Percentiles rank a stretch among this genome's conserved stretches.
Evolutionary conservation across 1,140 invertebrate species (phyloP).

Genomic region (Gryon sp.): DNA sequence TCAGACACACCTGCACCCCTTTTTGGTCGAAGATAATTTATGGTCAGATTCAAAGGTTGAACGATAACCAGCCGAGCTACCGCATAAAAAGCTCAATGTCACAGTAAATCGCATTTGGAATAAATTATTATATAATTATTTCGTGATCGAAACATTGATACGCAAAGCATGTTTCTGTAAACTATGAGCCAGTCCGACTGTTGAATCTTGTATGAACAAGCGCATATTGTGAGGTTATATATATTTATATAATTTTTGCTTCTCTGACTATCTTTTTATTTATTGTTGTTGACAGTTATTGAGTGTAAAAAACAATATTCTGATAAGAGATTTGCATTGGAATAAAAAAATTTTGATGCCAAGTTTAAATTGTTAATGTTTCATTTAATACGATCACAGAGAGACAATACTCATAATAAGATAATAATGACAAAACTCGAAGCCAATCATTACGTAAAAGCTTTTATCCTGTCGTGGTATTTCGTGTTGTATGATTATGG

Average conservation of each 20-base stretch:
- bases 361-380: slow-evolving; percentile 11
- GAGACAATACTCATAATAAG: slow-evolving; percentile 39
- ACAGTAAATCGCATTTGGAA: slow-evolving; percentile 23
- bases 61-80: slow-evolving; percentile 50
- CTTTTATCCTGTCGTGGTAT: slow-evolving; percentile 40
- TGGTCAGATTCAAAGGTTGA: slow-evolving; percentile 61
- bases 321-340: neutral
- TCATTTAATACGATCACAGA: slow-evolving; percentile 39
- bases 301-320: no score
- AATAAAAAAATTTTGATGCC: neutral
- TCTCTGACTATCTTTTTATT: no score
- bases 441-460: slow-evolving; percentile 35
- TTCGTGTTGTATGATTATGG: slow-evolving; percentile 30
- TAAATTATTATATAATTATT: slow-evolving; percentile 46
- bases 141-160: slow-evolving; percentile 24
- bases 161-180: neutral
- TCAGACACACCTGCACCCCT: slow-evolving; percentile 67
- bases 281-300: no score
- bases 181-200: neutral
- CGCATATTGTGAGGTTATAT: neutral
- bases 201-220: neutral
- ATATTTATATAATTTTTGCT: no score
- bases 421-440: slow-evolving; percentile 37
- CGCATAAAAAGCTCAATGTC: slow-evolving; percentile 41
- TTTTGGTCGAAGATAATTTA: slow-evolving; percentile 68